Evolutionary conservation across 2,113 vertebrate genomes (phyloP), one percentile per base, ranked within the genome.

Genomic region (Tragelaphus strepsiceros): DNA sequence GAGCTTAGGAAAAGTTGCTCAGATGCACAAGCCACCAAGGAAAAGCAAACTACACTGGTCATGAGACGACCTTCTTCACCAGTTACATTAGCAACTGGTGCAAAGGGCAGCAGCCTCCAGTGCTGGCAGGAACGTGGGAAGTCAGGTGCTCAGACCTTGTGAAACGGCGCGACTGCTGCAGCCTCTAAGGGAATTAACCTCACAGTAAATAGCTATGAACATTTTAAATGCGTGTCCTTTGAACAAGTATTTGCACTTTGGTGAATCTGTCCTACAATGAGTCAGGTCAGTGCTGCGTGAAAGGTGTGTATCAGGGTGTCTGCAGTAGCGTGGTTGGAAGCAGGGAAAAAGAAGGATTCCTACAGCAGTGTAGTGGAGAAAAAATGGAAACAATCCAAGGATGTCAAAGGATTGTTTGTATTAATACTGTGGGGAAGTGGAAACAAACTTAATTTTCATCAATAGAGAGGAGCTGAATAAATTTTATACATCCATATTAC

Each of bases 111-210:
- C 13, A 26, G 43, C 43, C 64, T 85, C 35, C 26, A 11, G 3
- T 1, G 32, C 15, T 10, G 7, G 28, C 56, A 30, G 19, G 32
- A 53, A 17, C 6, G 2, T 6, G 0, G 2, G 22, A 39, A 35
- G 39, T 9, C 2, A 5, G 61, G 28, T 0, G 11, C 24, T 32
- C 17, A 1, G 4, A 19, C 16, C 85, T 46, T 17, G 28, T 14
- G 56, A 30, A 16, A 17, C 26, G 15, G 32, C 0, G 9, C 24
- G 62, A n/a, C 10, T 13, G 3, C 46, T 30, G n/a, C 49, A 21
- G 17, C 5, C 53, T 96, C 87, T 43, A 49, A 1, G 32, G 28
- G n/a, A 43, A 64, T 64, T 49, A 92, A 28, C 58, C 78, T 62
- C 19, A 51, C 32, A 5, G 67, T 39, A 39, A 39, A 3, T 30